phyloP scores from a whole-genome alignment of 2,113 vertebrate species.

The Leptobrachium leishanense region DNA sequence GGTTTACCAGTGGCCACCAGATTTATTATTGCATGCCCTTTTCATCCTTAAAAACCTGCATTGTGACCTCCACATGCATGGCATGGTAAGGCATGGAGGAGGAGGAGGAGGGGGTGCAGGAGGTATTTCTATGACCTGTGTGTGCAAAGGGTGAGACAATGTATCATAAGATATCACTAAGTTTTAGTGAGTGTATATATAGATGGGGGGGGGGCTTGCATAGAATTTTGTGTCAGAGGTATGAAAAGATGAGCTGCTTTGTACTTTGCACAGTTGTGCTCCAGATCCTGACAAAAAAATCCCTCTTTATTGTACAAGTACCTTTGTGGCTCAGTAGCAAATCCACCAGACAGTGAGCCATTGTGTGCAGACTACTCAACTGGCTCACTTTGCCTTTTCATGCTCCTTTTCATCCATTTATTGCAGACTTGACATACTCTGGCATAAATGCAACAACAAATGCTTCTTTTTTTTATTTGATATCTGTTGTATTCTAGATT shows the following conservation, averaged over 20 bases:
- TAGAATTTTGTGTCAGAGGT: constrained; percentile 51
- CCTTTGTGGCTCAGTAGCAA: constrained; percentile 5
- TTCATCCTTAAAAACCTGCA: not conserved
- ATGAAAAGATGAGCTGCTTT: constrained; percentile 2
- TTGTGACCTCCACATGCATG: not conserved
- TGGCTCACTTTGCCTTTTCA: constrained; percentile 9
- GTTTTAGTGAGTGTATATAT: not conserved
- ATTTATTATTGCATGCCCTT: not conserved
- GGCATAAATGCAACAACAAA: not conserved
- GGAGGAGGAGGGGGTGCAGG: constrained; percentile 8
- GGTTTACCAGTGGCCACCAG: not conserved
- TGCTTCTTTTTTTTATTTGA: too few species aligned
- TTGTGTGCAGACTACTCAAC: constrained; percentile 19
- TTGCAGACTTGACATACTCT: constrained; percentile 4
- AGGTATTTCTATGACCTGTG: constrained; percentile 15
- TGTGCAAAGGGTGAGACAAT: not conserved
- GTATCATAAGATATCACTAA: not conserved
- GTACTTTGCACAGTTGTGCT: constrained; percentile 1
- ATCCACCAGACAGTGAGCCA: constrained; percentile 20
- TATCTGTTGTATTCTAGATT: too few species aligned
- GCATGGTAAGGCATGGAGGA: not conserved
- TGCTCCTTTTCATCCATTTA: not conserved
- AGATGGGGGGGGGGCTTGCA: not conserved
- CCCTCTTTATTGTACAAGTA: constrained; percentile 12
- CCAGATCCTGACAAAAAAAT: not conserved